Evolutionary conservation across 2,113 vertebrate genomes (phyloP), one percentile per base, ranked within the genome.

Genomic region (Hiodon tergisus): DNA sequence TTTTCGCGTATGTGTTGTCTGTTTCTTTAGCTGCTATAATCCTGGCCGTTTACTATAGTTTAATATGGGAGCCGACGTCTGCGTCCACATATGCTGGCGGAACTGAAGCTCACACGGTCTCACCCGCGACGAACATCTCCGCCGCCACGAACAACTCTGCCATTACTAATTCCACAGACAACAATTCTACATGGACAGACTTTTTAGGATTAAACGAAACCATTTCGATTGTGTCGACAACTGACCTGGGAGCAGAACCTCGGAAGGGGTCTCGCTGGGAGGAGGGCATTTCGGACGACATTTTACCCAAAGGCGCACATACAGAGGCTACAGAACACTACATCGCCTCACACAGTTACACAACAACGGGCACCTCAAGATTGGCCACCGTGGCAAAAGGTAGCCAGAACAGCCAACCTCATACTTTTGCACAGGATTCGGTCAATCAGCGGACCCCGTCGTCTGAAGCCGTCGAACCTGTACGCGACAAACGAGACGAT

Each of bases 1-100:
- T 98, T 73, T 94, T 98, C 86, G 96, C 96, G 57, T 98, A 98
- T 87, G 95, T 98, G 67, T 90, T 98, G 73, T 98, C 96, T 71
- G 96, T 98, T 81, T 98, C 96, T 48, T 90, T 98, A 89, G 96
- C 96, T 83, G 96, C 96, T 88, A 98, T 98, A 85, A 95, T 98
- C 67, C 91, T 98, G 83, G 96, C 96, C 70, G 93, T 98, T 88
- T 98, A 98, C 84, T 98, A 98, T 90, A 98, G 96, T 84, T 89
- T 98, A 78, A 94, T 98, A 85, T 98, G 96, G 96, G 94, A 97
- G 83, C 96, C 96, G 8, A 92, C 92, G 72, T 84, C 85, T 60
- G 62, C 82, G 70, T 86, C 82, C 78, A 84, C 85, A 31, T 75
- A 80, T 17, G 67, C 71, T 74, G 81, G 79, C 68, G 89, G 86